Base-by-base conservation (phyloP, 2,797 vertebrate genomes). In the Denticeps clupeoides region DNA sequence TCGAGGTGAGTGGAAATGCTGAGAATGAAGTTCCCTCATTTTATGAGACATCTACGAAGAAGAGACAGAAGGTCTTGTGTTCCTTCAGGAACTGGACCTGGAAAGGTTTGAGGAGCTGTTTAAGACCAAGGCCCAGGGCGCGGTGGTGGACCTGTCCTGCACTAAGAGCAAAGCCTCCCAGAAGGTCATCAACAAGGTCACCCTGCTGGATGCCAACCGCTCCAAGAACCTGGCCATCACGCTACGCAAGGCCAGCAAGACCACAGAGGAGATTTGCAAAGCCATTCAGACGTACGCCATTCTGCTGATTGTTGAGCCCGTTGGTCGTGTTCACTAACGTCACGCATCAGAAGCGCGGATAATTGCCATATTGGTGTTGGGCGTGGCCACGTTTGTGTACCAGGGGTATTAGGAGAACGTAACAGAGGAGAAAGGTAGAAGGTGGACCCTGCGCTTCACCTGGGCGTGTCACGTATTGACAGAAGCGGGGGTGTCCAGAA, bases 201-300 rank as follows among this genome's bases (percentile, higher is more conserved):
- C 85, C 0, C 80, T 98, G 43, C 79, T 98, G 56, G 94, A 98
- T 2, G 74, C 91, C 64, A 98, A 97, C 64, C 87, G 94, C 28
- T 93, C 92, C 64, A 98, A 98, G 81, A 98, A 97, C 79, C 67
- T 98, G 53, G 93, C 93, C 61, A 98, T 98, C 78, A 96, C 93
- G 1, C 78, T 97, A 44, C 82, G 93, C 55, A 97, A 97, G 68
- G 93, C 89, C 0, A 86, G 87, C 63, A 89, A 90, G 67, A 72
- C 76, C 51, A 62, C 89, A 0, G 93, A 96, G 51, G 93, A 98
- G 74, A 98, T 97, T 73, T 97, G 93, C 84, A 83, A 82, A 71
- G 90, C 93, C 49, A 93, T 97, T 68, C 88, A 95, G 77, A 96
- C 76, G 93, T 97, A 82, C 0, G 41, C 5, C 12, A 4, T n/a